These are phyloP conservation scores for Papilio elwesi DNA, from an alignment of 2,888 invertebrate species.

Conservation along the genomic window DNA sequence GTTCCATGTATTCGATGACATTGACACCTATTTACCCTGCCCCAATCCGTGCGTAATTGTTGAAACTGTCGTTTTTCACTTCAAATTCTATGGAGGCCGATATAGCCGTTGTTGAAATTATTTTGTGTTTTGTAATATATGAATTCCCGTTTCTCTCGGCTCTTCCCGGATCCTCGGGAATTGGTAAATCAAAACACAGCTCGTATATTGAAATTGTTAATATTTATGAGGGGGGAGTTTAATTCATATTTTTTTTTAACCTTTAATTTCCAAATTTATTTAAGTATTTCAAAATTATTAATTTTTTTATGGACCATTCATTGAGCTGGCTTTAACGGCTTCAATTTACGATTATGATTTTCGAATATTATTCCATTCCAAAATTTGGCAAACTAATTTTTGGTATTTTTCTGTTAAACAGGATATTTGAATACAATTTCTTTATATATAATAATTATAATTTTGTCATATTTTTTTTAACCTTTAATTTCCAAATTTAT, in stretches of 20 bases:
- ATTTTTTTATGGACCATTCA: constrained; percentile 27
- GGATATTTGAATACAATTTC: constrained; percentile 11
- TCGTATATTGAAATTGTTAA: constrained; percentile 1
- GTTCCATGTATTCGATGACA: not conserved
- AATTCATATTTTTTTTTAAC: not conserved
- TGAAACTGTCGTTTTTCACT: not conserved
- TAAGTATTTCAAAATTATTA: not conserved
- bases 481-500: not conserved
- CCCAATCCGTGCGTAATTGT: constrained; percentile 7
- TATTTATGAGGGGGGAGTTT: not conserved
- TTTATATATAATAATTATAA: not conserved
- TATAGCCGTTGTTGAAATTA: not conserved
- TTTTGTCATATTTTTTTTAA: not conserved
- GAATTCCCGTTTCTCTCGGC: no score
- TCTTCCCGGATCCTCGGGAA: not conserved
- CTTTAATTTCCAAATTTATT: not conserved
- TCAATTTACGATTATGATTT: constrained; percentile 6
- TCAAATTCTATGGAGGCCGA: constrained; percentile 12
- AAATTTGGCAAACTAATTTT: not conserved
- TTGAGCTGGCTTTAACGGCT: constrained; percentile 20
- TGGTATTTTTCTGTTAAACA: not conserved
- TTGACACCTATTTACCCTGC: not conserved
- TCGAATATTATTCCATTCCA: not conserved
- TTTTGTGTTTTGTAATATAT: not conserved
- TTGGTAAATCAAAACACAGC: not conserved